Percentiles rank a stretch among this genome's conserved stretches.
Conservation (phyloP, 2,888 invertebrate genomes). For the Neocrepidodera transversa region DNA sequence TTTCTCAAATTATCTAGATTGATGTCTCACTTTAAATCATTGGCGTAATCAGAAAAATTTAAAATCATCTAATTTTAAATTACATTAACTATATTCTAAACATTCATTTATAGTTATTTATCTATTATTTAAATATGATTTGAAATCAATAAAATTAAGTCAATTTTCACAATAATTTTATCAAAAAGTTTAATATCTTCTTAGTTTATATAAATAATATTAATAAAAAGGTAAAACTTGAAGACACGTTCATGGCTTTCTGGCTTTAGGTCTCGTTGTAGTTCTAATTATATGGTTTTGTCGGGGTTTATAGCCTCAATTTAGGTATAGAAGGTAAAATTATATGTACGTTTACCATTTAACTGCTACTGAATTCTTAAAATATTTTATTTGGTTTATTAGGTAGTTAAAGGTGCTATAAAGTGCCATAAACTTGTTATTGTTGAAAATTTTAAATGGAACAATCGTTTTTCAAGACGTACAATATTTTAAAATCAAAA, state of each 20-base stretch:
- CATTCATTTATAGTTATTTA: too few relatives aligned
- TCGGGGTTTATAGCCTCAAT: background rate
- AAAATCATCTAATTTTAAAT: background rate
- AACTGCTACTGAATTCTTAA: too few relatives aligned
- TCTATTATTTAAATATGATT: background rate
- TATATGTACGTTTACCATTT: background rate
- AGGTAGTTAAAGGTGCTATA: too few relatives aligned
- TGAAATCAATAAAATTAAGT: background rate
- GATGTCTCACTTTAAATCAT: conserved; percentile 10
- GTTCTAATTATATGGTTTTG: conserved; percentile 1
- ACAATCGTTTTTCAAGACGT: too few relatives aligned
- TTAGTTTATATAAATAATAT: too few relatives aligned
- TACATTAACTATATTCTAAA: too few relatives aligned
- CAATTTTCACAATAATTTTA: background rate
- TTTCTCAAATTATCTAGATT: conserved; percentile 9
- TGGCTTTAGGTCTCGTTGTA: background rate
- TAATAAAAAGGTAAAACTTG: too few relatives aligned
- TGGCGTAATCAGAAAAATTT: background rate
- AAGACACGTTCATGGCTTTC: background rate
- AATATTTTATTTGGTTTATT: too few relatives aligned
- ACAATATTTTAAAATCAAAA: too few relatives aligned
- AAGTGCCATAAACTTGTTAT: too few relatives aligned
- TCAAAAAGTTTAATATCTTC: background rate
- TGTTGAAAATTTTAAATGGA: too few relatives aligned
- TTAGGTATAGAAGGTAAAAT: background rate